These are phyloP conservation scores for Trichopoda pennipes DNA, from an alignment of 2,888 invertebrate species.

Conservation along the genomic window DNA sequence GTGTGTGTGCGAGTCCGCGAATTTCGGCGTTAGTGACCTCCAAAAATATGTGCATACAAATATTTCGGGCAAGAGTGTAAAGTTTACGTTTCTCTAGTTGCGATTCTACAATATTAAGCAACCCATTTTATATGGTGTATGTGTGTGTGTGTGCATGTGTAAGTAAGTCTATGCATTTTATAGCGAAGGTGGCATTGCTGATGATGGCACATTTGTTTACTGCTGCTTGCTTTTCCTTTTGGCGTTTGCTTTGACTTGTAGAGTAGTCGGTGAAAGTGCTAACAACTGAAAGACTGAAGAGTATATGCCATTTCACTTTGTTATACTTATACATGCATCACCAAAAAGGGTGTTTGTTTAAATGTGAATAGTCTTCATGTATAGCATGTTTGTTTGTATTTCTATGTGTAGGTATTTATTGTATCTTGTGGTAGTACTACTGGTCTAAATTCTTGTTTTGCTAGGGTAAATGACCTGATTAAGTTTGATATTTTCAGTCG, in stretches of 20 bases:
- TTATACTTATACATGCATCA: conserved; percentile 52
- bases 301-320: conserved; percentile 47
- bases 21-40: conserved; percentile 67
- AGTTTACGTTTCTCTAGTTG: conserved; percentile 44
- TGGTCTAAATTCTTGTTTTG: conserved; percentile 67
- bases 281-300: conserved; percentile 41
- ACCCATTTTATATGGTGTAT: conserved; percentile 21
- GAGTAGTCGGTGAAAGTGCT: conserved; percentile 47
- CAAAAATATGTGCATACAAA: conserved; percentile 54
- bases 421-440: conserved; percentile 64
- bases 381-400: conserved; percentile 8
- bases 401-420: conserved; percentile 43
- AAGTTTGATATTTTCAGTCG: conserved; percentile 59
- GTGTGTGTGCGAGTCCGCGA: conserved; percentile 50
- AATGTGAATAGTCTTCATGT: neutral
- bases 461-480: conserved; percentile 68
- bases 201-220: conserved; percentile 51
- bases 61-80: conserved; percentile 36
- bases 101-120: conserved; percentile 43
- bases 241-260: conserved; percentile 64
- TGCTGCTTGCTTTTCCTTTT: conserved; percentile 62
- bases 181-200: conserved; percentile 48
- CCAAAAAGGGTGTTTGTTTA: conserved; percentile 44
- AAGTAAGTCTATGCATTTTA: conserved; percentile 7
- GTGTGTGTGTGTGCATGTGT: neutral